Base-by-base conservation (phyloP, 1,140 invertebrate genomes). In the Mycetomoellerius zeteki region DNA sequence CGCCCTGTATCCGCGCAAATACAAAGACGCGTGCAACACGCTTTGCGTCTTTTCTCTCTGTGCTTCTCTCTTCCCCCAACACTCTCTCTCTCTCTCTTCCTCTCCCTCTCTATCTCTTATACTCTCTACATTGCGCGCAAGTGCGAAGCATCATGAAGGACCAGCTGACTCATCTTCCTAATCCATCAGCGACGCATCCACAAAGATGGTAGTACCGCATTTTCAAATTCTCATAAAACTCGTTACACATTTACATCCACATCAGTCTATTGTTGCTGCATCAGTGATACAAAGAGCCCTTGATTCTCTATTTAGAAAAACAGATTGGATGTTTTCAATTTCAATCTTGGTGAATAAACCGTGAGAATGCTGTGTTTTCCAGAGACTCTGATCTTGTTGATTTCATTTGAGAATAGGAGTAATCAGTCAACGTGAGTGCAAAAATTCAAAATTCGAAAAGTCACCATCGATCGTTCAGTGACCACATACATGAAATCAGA, bases 21-120 rank as follows among this genome's bases (percentile, higher is more conserved):
- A 86, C 89, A 88, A 88, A 85, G 56, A 75, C 86, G 88, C 86
- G 33, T 37, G 75, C 60, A 71, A 33, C 43, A 47, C 81, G 64
- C 52, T 69, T 16, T 56, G 37, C 30, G 14, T n/a, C 30, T n/a
- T 7, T 19, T n/a, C 3, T 37, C 62, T 37, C 2, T 43, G 37
- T 43, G 37, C 4, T 19, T 52, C 50, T 54, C 27, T n/a, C 27
- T 33, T 3, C 10, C 37, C 0, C 37, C 37, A 37, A 8, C 33
- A 0, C 6, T 7, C 33, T 0, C 27, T 30, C 30, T 10, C 62
- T 10, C 30, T n/a, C 8, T 12, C 3, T 33, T 19, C 3, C 19
- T n/a, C 30, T 4, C 27, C 5, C 19, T 5, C 30, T 43, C 10
- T n/a, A 19, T 4, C 27, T n/a, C 30, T 12, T 19, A 12, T 43